phyloP scores from a whole-genome alignment of 1,140 invertebrate species.

The Hesperophylax magnus region DNA sequence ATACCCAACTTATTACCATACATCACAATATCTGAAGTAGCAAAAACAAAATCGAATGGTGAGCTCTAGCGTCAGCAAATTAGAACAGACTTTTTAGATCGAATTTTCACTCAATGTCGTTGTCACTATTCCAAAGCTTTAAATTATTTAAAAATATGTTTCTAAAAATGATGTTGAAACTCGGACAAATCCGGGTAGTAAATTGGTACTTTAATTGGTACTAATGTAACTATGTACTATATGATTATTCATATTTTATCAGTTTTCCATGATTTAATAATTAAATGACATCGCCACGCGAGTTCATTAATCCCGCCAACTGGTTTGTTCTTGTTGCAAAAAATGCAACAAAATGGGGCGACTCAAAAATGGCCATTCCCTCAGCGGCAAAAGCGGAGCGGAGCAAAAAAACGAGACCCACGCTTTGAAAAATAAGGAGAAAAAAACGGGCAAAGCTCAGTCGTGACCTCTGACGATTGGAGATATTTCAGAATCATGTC shows the following conservation, averaged over 20 bases:
- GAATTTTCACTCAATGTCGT: too few species aligned
- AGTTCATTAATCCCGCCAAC: slow-evolving; percentile 27
- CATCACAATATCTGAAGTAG: too few species aligned
- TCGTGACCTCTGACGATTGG: slow-evolving; percentile 55
- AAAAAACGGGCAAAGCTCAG: slow-evolving; percentile 37
- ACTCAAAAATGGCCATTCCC: slow-evolving; percentile 19
- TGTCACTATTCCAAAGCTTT: too few species aligned
- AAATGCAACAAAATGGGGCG: slow-evolving; percentile 37
- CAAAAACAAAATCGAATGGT: too few species aligned
- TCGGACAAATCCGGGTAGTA: too few species aligned
- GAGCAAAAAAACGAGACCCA: slow-evolving; percentile 43
- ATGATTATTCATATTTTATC: neutral
- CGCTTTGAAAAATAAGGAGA: slow-evolving; percentile 5
- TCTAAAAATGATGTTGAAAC: too few species aligned
- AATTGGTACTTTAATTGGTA: too few species aligned
- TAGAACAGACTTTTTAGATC: too few species aligned
- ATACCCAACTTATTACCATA: too few species aligned
- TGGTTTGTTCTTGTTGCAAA: slow-evolving; percentile 15
- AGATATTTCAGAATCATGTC: slow-evolving; percentile 58
- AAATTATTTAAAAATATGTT: too few species aligned
- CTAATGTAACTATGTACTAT: too few species aligned
- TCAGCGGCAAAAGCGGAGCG: neutral
- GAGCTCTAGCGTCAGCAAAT: too few species aligned
- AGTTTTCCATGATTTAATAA: neutral
- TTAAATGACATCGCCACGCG: slow-evolving; percentile 10